Conservation (phyloP, 1,140 invertebrate genomes). For the Temnothorax longispinosus region DNA sequence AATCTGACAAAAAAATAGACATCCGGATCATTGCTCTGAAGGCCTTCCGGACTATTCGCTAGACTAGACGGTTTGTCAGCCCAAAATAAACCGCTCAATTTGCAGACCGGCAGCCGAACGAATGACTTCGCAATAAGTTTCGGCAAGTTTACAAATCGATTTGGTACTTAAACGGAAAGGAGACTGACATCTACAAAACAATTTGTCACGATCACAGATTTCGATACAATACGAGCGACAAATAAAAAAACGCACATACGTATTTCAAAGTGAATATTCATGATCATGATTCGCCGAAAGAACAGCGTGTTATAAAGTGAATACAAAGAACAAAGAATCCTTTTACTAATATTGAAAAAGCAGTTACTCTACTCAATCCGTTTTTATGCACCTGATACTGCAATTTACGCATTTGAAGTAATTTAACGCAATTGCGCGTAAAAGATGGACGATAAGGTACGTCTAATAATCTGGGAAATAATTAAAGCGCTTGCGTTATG, state of each 20-base stretch:
- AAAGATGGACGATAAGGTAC: background rate
- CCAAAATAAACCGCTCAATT: constrained; percentile 80
- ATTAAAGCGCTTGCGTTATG: constrained; percentile 19
- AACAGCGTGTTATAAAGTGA: background rate
- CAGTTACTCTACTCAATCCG: background rate
- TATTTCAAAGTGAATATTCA: background rate
- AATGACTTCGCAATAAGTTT: constrained; percentile 67
- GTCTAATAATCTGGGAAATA: background rate
- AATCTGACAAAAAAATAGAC: constrained; percentile 61
- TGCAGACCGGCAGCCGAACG: constrained; percentile 74
- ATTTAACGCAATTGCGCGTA: background rate
- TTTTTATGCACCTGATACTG: background rate
- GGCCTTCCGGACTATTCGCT: constrained; percentile 7
- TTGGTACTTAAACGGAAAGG: constrained; percentile 30
- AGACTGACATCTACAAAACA: constrained; percentile 32
- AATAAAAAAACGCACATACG: background rate
- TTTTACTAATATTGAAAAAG: background rate
- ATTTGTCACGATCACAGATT: constrained; percentile 60
- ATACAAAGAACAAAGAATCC: background rate
- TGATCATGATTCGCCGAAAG: constrained; percentile 7
- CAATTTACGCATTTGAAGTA: background rate
- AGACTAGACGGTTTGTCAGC: background rate
- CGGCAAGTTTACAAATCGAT: constrained; percentile 68
- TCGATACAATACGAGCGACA: background rate
- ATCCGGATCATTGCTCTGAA: constrained; percentile 45